Percentiles rank a stretch among this genome's conserved stretches.
These are phyloP conservation scores for Sterna hirundo DNA, from an alignment of 2,113 vertebrate species.

Conservation along the genomic window DNA sequence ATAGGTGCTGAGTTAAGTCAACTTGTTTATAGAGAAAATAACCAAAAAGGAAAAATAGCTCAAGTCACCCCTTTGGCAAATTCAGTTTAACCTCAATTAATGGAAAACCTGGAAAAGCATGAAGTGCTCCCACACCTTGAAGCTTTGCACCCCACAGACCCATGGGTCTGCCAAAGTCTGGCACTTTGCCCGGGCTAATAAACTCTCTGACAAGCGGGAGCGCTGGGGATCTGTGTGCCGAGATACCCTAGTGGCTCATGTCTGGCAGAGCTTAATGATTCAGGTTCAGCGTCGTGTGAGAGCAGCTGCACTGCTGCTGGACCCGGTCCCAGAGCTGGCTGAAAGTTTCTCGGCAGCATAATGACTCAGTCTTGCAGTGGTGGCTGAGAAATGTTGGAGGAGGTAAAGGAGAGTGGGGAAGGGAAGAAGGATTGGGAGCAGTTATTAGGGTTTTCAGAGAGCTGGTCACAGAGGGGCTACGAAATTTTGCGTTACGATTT, in stretches of 20 bases:
- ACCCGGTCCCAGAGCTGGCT: conserved; percentile 48
- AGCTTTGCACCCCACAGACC: conserved; percentile 13
- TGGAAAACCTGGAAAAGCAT: conserved; percentile 32
- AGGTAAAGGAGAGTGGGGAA: conserved; percentile 19
- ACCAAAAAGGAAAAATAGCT: conserved; percentile 14
- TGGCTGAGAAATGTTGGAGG: conserved; percentile 44
- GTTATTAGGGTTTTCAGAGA: accelerated
- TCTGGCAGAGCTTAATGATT: conserved; percentile 52
- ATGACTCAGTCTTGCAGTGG: conserved; percentile 52
- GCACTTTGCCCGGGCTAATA: conserved; percentile 53
- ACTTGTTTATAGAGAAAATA: conserved; percentile 47
- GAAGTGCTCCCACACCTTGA: conserved; percentile 31
- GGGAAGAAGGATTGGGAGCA: neutral
- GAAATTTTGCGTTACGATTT: neutral
- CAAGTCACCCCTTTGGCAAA: conserved; percentile 10
- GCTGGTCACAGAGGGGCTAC: neutral
- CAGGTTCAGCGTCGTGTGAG: conserved; percentile 48
- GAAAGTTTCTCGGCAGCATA: conserved; percentile 25
- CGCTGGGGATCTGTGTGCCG: neutral
- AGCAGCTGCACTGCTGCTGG: conserved; percentile 57
- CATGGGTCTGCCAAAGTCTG: conserved; percentile 39
- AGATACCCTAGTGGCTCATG: conserved; percentile 51
- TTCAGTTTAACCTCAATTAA: conserved; percentile 41
- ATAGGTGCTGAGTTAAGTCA: conserved; percentile 23
- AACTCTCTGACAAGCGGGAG: conserved; percentile 11